Conservation (phyloP, 2,797 vertebrate genomes). For the Okamejei kenojei region DNA sequence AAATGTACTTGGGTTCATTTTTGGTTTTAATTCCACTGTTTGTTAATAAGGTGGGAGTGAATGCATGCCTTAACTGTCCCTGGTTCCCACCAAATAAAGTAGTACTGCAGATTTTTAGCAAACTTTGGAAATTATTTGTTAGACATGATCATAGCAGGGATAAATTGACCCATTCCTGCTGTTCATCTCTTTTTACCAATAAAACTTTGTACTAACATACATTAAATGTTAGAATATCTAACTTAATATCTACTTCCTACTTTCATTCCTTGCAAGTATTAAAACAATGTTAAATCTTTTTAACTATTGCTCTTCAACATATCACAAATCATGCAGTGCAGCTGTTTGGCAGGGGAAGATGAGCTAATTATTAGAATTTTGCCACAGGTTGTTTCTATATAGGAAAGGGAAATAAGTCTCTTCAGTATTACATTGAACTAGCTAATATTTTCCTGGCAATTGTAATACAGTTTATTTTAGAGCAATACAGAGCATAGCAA, state of each 20-base stretch:
- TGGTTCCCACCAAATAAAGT: neutral
- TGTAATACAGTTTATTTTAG: neutral
- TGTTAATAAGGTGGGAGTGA: neutral
- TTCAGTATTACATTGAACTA: neutral
- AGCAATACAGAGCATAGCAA: neutral
- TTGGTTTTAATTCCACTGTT: neutral
- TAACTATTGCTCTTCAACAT: neutral
- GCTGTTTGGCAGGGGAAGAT: neutral
- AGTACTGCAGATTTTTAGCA: neutral
- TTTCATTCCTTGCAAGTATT: neutral
- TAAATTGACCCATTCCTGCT: neutral
- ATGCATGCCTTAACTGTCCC: neutral
- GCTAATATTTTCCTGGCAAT: neutral
- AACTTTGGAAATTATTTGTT: neutral
- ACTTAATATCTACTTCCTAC: neutral
- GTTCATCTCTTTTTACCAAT: neutral
- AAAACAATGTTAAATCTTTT: neutral
- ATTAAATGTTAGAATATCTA: neutral
- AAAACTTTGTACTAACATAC: neutral
- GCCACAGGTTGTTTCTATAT: neutral
- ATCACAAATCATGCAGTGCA: neutral
- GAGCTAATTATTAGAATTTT: neutral
- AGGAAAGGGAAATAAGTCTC: neutral
- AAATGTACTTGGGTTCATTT: neutral
- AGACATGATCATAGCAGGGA: neutral